These are phyloP conservation scores for Aulostomus chinensis DNA, from an alignment of 2,797 vertebrate genomes.

Conservation along the genomic window DNA sequence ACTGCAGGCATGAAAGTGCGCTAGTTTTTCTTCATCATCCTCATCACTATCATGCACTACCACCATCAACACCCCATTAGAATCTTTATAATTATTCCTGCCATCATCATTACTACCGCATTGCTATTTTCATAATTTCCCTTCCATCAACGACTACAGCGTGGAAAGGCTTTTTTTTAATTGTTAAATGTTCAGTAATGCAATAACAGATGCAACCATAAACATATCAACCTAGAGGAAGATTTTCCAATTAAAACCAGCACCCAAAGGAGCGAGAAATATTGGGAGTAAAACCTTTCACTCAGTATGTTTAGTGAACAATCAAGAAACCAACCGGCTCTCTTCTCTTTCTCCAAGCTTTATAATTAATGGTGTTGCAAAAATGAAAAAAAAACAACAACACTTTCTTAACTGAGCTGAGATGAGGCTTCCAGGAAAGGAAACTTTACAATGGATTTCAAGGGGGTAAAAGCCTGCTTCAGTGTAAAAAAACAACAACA, in stretches of 20 bases:
- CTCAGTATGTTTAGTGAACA: conserved; percentile 38
- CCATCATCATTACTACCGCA: conserved; percentile 56
- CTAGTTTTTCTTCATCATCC: conserved; percentile 49
- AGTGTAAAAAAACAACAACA: no score
- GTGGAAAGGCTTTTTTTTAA: conserved; percentile 40
- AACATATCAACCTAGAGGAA: conserved; percentile 36
- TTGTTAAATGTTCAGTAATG: conserved; percentile 41
- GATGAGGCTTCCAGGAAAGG: no score
- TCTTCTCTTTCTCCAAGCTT: not conserved
- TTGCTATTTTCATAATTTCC: conserved; percentile 59
- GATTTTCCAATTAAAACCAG: conserved; percentile 42
- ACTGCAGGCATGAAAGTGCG: no score
- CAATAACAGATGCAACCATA: conserved; percentile 45
- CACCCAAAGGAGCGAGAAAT: conserved; percentile 22
- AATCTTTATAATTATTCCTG: conserved; percentile 49
- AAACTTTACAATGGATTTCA: no score
- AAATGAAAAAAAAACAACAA: no score
- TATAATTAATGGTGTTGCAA: no score
- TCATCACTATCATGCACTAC: conserved; percentile 27
- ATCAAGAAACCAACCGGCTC: conserved; percentile 17
- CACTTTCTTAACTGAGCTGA: no score
- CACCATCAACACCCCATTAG: conserved; percentile 36
- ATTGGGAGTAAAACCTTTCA: conserved; percentile 28
- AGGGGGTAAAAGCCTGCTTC: no score
- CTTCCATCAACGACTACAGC: conserved; percentile 51